Conservation (phyloP, 2,113 vertebrate genomes). For the Callochromis pleurospilus region DNA sequence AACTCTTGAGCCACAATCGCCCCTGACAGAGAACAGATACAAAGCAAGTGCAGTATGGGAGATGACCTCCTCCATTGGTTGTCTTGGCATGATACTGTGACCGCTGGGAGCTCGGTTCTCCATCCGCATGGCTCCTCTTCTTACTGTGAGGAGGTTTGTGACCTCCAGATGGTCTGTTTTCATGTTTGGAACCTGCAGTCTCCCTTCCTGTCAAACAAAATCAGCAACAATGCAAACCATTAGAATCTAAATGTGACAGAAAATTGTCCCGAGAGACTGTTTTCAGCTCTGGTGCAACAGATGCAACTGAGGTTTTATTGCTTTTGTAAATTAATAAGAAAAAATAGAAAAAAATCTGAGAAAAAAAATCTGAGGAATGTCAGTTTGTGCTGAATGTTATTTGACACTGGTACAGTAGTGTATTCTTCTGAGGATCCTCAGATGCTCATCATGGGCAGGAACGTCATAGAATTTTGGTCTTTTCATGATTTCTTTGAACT, state of each 20-base stretch:
- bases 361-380: neutral
- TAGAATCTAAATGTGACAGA: neutral
- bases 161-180: constrained; percentile 7
- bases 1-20: accelerated
- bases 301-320: neutral
- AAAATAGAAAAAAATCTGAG: neutral
- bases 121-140: constrained; percentile 58
- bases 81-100: constrained; percentile 53
- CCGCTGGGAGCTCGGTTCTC: neutral
- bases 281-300: neutral
- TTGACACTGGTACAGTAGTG: neutral
- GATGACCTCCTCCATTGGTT: constrained; percentile 43
- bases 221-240: neutral
- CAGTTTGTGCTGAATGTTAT: neutral
- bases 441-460: neutral
- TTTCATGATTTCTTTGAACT: neutral
- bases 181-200: neutral
- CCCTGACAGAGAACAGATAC: neutral
- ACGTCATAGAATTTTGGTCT: neutral
- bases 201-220: constrained; percentile 9
- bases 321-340: neutral
- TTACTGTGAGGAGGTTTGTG: constrained; percentile 25
- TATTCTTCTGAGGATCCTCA: neutral
- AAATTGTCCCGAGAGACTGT: neutral
- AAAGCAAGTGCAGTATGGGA: neutral